These are phyloP conservation scores for Apis florea DNA, from an alignment of 1,140 invertebrate species.

Conservation along the genomic window DNA sequence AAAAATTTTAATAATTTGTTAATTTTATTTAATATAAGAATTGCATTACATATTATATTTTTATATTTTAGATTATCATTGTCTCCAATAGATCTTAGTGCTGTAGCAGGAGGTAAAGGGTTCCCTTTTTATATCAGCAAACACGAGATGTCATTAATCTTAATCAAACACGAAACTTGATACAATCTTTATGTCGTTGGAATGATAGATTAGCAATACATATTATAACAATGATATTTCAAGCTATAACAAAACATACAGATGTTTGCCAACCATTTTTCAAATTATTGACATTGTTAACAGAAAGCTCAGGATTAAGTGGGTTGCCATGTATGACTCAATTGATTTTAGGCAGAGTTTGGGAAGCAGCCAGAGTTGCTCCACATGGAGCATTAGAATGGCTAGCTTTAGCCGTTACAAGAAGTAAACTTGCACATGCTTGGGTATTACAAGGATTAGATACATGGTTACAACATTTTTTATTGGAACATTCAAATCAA, in stretches of 20 bases:
- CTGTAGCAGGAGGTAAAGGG: slow-evolving; percentile 92
- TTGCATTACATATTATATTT: neutral
- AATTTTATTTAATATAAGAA: neutral
- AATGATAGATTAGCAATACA: slow-evolving; percentile 92
- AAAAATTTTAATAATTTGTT: neutral
- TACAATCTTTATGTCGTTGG: slow-evolving; percentile 94
- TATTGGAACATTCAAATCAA: slow-evolving; percentile 92
- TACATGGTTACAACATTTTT: slow-evolving; percentile 93
- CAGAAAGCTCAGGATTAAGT: slow-evolving; percentile 87
- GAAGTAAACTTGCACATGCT: slow-evolving; percentile 93
- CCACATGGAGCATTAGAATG: slow-evolving; percentile 95
- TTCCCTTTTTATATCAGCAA: slow-evolving; percentile 96
- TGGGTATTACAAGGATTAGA: slow-evolving; percentile 94
- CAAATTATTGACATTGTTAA: slow-evolving; percentile 90
- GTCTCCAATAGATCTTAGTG: slow-evolving; percentile 88
- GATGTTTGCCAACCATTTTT: slow-evolving; percentile 95
- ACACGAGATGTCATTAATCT: slow-evolving; percentile 95
- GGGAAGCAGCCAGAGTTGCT: slow-evolving; percentile 94
- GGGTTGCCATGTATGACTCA: slow-evolving; percentile 92
- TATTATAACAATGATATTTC: slow-evolving; percentile 93
- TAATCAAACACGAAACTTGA: slow-evolving; percentile 94
- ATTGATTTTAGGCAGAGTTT: slow-evolving; percentile 91
- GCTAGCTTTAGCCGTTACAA: slow-evolving; percentile 89
- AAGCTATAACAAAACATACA: slow-evolving; percentile 92
- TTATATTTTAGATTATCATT: slow-evolving; percentile 84